Evolutionary conservation across 2,888 invertebrate genomes (phyloP), one percentile per base, ranked within the genome.

Genomic region (Crepidodera aurea): DNA sequence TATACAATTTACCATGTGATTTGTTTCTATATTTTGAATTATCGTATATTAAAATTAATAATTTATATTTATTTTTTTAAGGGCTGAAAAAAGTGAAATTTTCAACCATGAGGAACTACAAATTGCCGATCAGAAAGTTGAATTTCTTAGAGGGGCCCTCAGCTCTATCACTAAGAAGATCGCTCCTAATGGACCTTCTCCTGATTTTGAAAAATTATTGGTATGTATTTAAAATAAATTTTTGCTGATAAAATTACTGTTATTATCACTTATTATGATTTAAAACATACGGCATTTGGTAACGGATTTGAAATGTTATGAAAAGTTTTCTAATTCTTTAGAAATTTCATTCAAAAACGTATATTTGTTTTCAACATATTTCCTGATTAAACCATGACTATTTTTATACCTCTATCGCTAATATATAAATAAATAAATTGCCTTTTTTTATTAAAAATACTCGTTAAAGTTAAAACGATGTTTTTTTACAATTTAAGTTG

Each of bases 11-110:
- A n/a, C n/a, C n/a, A n/a, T n/a, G n/a, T n/a, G n/a, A n/a, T n/a
- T n/a, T n/a, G n/a, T n/a, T n/a, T n/a, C n/a, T n/a, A n/a, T n/a
- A n/a, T n/a, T n/a, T n/a, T n/a, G n/a, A n/a, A n/a, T n/a, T n/a
- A n/a, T n/a, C n/a, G n/a, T n/a, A n/a, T n/a, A n/a, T n/a, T 16
- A 39, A 12, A 39, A 39, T 15, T 7, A 10, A 39, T 15, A 39
- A 39, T n/a, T 7, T 1, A 15, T 16, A 7, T 39, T 29, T 5
- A 7, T 46, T 58, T 15, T 65, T 80, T 78, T 40, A 78, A 94
- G 94, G 83, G 90, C 91, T 75, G 94, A 93, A 67, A 93, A 92
- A 82, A 89, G 90, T 15, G 93, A 94, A 81, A 89, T 90, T 8
- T 82, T 94, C 54, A 80, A 81, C 67, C 89, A 91, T 62, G 92